Conservation (phyloP, 1,140 invertebrate genomes). For the Cryptotermes secundus region DNA sequence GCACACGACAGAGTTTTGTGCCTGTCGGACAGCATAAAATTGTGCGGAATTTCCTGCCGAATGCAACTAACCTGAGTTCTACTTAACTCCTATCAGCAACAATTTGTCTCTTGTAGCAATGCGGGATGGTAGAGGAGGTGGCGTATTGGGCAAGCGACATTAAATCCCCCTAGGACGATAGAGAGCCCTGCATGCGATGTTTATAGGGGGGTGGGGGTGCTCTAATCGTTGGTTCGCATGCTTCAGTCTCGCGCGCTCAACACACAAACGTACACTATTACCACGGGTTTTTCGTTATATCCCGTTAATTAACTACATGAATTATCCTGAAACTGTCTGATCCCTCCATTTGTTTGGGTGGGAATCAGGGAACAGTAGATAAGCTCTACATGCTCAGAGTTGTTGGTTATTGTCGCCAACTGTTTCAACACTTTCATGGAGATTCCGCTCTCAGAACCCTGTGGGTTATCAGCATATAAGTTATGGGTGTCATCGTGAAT, state of each 20-base stretch:
- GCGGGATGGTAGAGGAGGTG: background rate
- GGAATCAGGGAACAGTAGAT: background rate
- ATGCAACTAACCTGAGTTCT: background rate
- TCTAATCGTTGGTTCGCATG: slow-evolving; percentile 16
- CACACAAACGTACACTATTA: background rate
- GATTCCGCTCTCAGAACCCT: background rate
- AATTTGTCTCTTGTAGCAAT: slow-evolving; percentile 13
- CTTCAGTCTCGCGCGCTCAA: background rate
- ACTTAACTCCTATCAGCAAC: background rate
- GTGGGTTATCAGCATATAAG: background rate
- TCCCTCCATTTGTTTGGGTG: background rate
- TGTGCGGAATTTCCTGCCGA: no score
- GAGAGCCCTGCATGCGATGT: slow-evolving; percentile 10
- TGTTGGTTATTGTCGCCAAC: background rate
- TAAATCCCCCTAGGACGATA: slow-evolving; percentile 14
- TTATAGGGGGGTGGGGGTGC: background rate
- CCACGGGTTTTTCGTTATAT: slow-evolving; percentile 2
- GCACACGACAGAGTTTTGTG: no score
- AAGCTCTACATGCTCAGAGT: background rate
- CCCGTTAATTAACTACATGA: slow-evolving; percentile 16
- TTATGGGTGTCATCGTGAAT: background rate
- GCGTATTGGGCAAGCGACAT: slow-evolving; percentile 13
- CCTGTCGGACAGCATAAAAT: no score
- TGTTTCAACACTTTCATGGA: background rate
- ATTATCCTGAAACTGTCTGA: slow-evolving; percentile 7